Evolutionary conservation across 2,888 invertebrate genomes (phyloP), one percentile per base, ranked within the genome.

Genomic region (Congeria kusceri): DNA sequence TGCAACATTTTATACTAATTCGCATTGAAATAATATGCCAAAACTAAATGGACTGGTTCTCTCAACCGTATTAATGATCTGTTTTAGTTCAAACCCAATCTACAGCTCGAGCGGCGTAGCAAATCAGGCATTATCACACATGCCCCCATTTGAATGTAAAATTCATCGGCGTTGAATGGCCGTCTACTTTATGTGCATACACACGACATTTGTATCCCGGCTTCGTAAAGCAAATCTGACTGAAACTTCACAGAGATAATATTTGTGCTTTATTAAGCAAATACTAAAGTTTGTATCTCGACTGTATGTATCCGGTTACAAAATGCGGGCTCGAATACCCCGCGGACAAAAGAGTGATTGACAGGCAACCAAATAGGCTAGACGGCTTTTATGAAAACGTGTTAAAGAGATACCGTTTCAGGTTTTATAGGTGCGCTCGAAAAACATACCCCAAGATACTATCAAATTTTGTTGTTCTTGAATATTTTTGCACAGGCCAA

Each of bases 41-140:
- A 65, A 65, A n/a, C 61, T 61, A 47, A 69, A 68, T 28, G 47
- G 49, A 59, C 29, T 39, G 39, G 56, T 29, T 44, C 65, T 23
- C n/a, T 66, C 68, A 69, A 47, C 57, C 80, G 80, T 76, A 61
- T 32, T 80, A 80, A 80, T 80, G 53, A 76, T 29, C 53, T 80
- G 80, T 63, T 76, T 68, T 28, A 61, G 46, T 62, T 57, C 20
- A 49, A 59, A 59, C 70, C 68, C 56, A 20, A 29, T 47, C 27
- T 71, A 62, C 39, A 56, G 28, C 47, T n/a, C 20, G 49, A 47
- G 47, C 46, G 46, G 57, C 15, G 25, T 20, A 39, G 39, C 49
- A 63, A 77, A 71, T 77, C 67, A 72, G 32, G 47, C 71, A 66
- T 63, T 65, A 71, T 67, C 77, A 67, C 67, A 67, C 56, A 67